Evolutionary conservation across 2,797 vertebrate genomes (phyloP), one percentile per base, ranked within the genome.

Genomic region (Ambastaia sidthimunki): DNA sequence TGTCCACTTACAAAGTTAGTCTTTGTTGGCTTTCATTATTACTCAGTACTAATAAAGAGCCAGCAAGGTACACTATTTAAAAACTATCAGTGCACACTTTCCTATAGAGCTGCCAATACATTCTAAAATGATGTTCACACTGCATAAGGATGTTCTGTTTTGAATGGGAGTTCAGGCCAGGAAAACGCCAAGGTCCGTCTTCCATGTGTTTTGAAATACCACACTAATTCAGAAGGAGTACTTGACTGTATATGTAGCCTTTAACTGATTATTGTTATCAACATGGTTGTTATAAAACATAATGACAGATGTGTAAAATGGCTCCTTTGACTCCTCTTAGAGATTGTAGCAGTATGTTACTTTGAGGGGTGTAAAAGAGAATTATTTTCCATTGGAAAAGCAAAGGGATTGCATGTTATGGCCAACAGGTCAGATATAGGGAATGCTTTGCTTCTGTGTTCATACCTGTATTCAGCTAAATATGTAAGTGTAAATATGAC

Each of bases 381-480:
- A 81, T 88, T 79, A 69, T 80, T 82, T 86, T 90, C 85, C 60
- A 81, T 73, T 81, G 83, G 74, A 85, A 90, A 88, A 82, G 86
- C 83, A 85, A 90, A 86, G 87, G 87, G 85, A 88, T 89, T 92
- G 92, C 93, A 93, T 93, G 93, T 92, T 86, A 87, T 87, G 83
- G 88, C 88, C 91, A 86, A 83, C 87, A 92, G 90, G 88, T 78
- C 78, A 80, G 62, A 73, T 80, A 74, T 73, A 37, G 87, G 88
- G 91, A 93, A 93, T 93, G 91, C 91, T 93, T 93, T 92, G 93
- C 92, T 93, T 93, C 89, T 88, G 89, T 93, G 89, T 93, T 93
- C 90, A 92, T 92, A 94, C 90, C 85, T 91, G 90, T 91, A 92
- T 91, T 89, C 84, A 69, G 86, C 82, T 90, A 85, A 87, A 81